Percentiles rank a stretch among this genome's conserved stretches.
Conservation (phyloP, 2,888 invertebrate genomes). For the Thecophora atra region DNA sequence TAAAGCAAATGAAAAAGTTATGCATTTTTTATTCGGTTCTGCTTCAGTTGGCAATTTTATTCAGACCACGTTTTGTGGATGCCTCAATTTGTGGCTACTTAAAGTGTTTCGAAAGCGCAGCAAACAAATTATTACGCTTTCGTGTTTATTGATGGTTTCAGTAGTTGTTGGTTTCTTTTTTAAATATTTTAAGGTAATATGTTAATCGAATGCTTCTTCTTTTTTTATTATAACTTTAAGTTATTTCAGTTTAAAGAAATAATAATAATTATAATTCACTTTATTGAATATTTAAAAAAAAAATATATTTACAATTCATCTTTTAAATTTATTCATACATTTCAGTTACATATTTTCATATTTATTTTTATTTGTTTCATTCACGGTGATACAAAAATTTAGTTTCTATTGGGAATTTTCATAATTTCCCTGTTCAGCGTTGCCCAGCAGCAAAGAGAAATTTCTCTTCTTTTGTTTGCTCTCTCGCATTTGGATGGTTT, state of each 20-base stretch:
- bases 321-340: no score
- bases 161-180: neutral
- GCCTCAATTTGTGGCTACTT: neutral
- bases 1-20: neutral
- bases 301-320: no score
- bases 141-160: constrained; percentile 5
- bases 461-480: neutral
- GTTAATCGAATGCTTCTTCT: neutral
- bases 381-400: no score
- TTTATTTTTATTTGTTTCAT: no score
- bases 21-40: constrained; percentile 24
- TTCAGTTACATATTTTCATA: no score
- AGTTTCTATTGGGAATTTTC: no score
- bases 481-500: neutral
- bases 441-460: no score
- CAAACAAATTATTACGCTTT: constrained; percentile 4
- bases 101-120: neutral
- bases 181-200: neutral
- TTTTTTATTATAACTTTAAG: neutral
- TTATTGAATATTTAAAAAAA: no score
- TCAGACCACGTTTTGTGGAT: neutral
- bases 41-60: constrained; percentile 32
- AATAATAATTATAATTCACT: no score
- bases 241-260: neutral
- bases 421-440: no score